Base-by-base conservation (phyloP, 2,797 vertebrate species). In the Leptoclinus maculatus region DNA sequence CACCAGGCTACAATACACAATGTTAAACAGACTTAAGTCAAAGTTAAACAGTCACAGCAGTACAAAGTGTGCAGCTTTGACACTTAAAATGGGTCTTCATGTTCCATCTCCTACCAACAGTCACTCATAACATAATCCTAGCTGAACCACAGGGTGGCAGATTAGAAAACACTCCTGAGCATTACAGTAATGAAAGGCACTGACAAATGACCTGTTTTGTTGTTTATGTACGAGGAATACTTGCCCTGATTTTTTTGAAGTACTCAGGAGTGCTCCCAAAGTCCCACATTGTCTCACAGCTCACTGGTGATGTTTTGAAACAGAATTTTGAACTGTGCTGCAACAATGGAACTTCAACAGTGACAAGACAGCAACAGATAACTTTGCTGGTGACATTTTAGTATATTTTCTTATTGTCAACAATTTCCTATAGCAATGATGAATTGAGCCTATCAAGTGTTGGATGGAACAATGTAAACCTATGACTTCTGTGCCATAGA, bases 171-270 rank as follows among this genome's bases (percentile, higher is more conserved):
- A 66, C 71, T 74, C 12, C 7, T 32, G 66, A 74, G 62, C 70
- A 51, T 70, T 57, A 34, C 34, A 12, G 2, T 21, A 43, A 43
- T 41, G 25, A 14, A 74, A 71, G 13, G n/a, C 29, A 59, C 43
- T 67, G 67, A 71, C 17, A 77, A 66, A 74, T 71, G 36, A 76
- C 57, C 43, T 62, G 56, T 53, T 87, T 81, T 65, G 38, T 49
- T 17, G 19, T 83, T 65, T 67, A 36, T 57, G 39, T 39, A 47
- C 29, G 12, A 78, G 34, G 65, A 67, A 27, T 17, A 80, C 54
- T 60, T 84, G 72, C 21, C 39, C 72, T 78, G 62, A 67, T 73
- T 84, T 69, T 21, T 5, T 58, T 74, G 2, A 64, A 82, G 60
- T 68, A 66, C n/a, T 81, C 27, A 49, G 17, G 63, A 13, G 38